These are phyloP conservation scores for Drosophila infuscata DNA, from an alignment of 2,888 invertebrate genomes.

Conservation along the genomic window DNA sequence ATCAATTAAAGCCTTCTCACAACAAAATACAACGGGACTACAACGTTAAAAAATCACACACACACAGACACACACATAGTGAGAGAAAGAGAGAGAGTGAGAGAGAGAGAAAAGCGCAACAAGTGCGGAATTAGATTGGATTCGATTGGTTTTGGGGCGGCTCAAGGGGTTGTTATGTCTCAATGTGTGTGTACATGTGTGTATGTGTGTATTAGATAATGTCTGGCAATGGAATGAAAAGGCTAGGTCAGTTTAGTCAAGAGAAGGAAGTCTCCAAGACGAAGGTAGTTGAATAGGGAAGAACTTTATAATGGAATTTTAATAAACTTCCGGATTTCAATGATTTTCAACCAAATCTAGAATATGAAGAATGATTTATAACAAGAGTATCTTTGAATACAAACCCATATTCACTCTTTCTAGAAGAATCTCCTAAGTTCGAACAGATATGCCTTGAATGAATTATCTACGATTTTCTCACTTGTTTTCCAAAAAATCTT, in stretches of 20 bases:
- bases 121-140: constrained; percentile 55
- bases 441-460: too few relatives aligned
- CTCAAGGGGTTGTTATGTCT: constrained; percentile 39
- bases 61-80: neutral
- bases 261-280: constrained; percentile 22
- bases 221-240: constrained; percentile 41
- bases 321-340: neutral
- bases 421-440: neutral
- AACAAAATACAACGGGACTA: constrained; percentile 49
- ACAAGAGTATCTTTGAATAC: neutral
- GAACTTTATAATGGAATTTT: neutral
- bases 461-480: too few relatives aligned
- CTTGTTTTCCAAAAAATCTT: too few relatives aligned
- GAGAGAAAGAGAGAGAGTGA: neutral
- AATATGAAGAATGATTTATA: neutral
- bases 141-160: constrained; percentile 36
- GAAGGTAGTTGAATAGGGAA: neutral
- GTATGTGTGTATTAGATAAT: constrained; percentile 21
- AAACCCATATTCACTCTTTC: neutral
- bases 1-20: constrained; percentile 77
- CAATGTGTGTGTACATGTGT: neutral
- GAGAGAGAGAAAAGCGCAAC: constrained; percentile 13
- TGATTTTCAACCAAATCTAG: neutral
- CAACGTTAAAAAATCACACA: constrained; percentile 8
- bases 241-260: constrained; percentile 37